Percentiles rank a stretch among this genome's conserved stretches.
These are phyloP conservation scores for Thoracochromis brauschi DNA, from an alignment of 2,113 vertebrate genomes.

Conservation along the genomic window DNA sequence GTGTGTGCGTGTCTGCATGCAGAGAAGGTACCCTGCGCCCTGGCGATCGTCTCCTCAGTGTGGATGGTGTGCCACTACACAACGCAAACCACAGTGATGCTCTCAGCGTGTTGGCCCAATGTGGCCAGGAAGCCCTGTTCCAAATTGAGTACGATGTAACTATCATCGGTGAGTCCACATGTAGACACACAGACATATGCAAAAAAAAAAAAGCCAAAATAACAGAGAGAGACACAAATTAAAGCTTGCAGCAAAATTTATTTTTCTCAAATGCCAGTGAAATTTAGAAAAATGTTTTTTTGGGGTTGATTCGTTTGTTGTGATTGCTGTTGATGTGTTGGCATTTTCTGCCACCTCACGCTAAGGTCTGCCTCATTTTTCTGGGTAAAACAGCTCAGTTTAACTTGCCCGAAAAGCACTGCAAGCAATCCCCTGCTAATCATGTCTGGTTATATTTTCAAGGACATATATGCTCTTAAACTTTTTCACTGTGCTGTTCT, in stretches of 20 bases:
- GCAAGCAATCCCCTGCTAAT: neutral
- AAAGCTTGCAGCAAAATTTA: neutral
- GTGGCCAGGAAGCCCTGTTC: conserved; percentile 88
- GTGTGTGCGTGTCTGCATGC: neutral
- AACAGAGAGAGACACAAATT: neutral
- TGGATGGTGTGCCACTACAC: conserved; percentile 88
- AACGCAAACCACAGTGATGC: conserved; percentile 80
- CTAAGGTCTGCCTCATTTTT: neutral
- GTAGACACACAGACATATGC: neutral
- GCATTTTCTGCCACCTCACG: neutral
- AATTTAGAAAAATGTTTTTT: neutral
- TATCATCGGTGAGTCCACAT: conserved; percentile 80
- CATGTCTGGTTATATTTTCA: neutral
- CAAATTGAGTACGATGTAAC: conserved; percentile 94
- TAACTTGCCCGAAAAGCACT: neutral
- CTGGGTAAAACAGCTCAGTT: neutral
- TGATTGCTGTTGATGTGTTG: neutral
- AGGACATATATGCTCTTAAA: neutral
- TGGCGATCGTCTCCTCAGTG: conserved; percentile 86
- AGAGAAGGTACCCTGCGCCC: conserved; percentile 91
- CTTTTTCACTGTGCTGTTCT: neutral
- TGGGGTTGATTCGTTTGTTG: neutral
- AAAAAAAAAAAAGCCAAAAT: neutral
- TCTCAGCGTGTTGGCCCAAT: conserved; percentile 81
- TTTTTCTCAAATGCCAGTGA: neutral